Evolutionary conservation across 2,797 vertebrate genomes (phyloP).

Genomic region (Bufotes viridis): DNA sequence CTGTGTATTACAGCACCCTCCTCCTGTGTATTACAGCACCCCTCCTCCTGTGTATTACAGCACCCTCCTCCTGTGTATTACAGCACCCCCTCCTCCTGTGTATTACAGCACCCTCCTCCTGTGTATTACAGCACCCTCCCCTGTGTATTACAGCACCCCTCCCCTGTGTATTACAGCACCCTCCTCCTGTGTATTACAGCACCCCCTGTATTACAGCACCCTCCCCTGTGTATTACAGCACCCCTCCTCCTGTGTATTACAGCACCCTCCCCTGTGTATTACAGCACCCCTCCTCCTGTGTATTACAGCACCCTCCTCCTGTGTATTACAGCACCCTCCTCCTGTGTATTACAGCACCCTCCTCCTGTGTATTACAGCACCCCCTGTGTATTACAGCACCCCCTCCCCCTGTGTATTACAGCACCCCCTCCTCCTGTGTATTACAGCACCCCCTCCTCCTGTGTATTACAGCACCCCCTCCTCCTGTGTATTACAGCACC

Average conservation of each 20-base stretch:
- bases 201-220: too few relatives aligned
- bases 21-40: background rate
- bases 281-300: conserved; percentile 79
- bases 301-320: conserved; percentile 3
- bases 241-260: too few relatives aligned
- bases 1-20: background rate
- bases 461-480: too few relatives aligned
- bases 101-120: background rate
- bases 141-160: conserved; percentile 73
- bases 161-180: background rate
- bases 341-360: background rate
- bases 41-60: background rate
- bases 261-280: conserved; percentile 75
- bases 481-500: too few relatives aligned
- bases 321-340: background rate
- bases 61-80: background rate
- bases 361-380: background rate
- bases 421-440: too few relatives aligned
- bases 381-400: background rate
- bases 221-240: background rate
- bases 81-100: background rate
- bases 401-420: background rate
- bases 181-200: background rate
- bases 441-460: too few relatives aligned
- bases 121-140: conserved; percentile 58